Evolutionary conservation across 2,113 vertebrate genomes (phyloP).

Genomic region (Pseudorectes ferrugineus): DNA sequence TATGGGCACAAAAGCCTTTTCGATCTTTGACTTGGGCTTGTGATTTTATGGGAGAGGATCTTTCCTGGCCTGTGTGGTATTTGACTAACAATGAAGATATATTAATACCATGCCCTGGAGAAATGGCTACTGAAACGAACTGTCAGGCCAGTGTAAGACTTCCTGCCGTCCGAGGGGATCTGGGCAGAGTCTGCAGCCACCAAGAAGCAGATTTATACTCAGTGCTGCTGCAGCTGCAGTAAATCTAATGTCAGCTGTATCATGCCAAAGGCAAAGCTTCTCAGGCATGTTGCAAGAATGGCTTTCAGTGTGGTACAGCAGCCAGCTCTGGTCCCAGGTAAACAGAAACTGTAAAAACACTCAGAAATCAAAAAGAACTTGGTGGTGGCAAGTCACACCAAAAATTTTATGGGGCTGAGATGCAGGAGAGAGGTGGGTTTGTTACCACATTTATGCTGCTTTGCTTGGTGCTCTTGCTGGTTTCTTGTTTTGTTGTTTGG

Average conservation of each 20-base stretch:
- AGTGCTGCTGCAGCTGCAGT: not conserved
- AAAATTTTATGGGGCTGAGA: not conserved
- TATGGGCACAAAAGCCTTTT: not conserved
- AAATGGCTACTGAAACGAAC: slow-evolving; percentile 21
- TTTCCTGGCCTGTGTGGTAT: not conserved
- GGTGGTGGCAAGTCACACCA: not conserved
- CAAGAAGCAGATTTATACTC: not conserved
- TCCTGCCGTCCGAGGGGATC: not conserved
- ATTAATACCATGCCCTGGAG: not conserved
- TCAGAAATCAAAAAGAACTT: not conserved
- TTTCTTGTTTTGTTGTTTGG: not conserved
- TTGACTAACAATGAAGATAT: not conserved
- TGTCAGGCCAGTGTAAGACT: not conserved
- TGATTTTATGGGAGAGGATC: not conserved
- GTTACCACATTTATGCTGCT: not conserved
- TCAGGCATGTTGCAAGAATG: not conserved
- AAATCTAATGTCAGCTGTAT: not conserved
- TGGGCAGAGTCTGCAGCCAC: not conserved
- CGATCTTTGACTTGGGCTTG: not conserved
- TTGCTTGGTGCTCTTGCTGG: not conserved
- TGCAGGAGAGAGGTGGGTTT: not conserved
- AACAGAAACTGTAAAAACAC: not conserved
- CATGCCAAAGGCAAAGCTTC: not conserved
- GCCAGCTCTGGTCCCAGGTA: not conserved
- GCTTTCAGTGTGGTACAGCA: not conserved